A percentile compares a stretch with the other conserved stretches of the same genome.
These are phyloP conservation scores for Diarsia rubi DNA, from an alignment of 2,888 invertebrate genomes.

Conservation along the genomic window DNA sequence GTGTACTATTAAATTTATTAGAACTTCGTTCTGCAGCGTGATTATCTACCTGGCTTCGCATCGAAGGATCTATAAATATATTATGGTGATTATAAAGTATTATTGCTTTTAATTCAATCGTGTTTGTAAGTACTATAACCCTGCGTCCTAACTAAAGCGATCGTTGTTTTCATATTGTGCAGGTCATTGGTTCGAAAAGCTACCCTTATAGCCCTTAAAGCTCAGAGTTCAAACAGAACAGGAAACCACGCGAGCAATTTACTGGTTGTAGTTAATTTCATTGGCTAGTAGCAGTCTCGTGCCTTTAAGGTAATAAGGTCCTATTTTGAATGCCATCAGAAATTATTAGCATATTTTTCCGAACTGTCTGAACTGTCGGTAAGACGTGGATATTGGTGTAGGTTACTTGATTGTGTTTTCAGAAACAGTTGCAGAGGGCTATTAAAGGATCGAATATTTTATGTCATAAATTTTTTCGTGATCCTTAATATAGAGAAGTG, in stretches of 20 bases:
- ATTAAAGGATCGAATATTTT: too few relatives aligned
- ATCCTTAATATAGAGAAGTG: neutral
- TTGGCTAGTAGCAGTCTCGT: too few relatives aligned
- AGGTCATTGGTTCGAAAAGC: neutral
- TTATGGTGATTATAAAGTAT: neutral
- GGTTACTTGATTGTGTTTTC: too few relatives aligned
- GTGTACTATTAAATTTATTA: constrained; percentile 14
- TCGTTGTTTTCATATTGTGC: neutral
- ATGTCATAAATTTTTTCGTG: too few relatives aligned
- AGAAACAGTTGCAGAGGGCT: too few relatives aligned
- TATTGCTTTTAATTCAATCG: neutral
- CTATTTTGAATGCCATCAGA: neutral
- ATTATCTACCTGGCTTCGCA: neutral
- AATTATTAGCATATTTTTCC: too few relatives aligned
- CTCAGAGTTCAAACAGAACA: neutral
- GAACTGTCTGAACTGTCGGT: too few relatives aligned
- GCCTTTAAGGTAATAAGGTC: too few relatives aligned
- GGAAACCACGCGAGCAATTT: neutral
- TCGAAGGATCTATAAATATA: neutral
- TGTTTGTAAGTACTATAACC: neutral
- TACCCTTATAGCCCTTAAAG: neutral
- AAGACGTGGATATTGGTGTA: too few relatives aligned
- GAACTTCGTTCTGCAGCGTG: neutral
- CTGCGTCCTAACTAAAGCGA: neutral
- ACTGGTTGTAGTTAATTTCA: too few relatives aligned